These are phyloP conservation scores for Cybosia mesomella DNA, from an alignment of 2,888 invertebrate genomes.

Conservation along the genomic window DNA sequence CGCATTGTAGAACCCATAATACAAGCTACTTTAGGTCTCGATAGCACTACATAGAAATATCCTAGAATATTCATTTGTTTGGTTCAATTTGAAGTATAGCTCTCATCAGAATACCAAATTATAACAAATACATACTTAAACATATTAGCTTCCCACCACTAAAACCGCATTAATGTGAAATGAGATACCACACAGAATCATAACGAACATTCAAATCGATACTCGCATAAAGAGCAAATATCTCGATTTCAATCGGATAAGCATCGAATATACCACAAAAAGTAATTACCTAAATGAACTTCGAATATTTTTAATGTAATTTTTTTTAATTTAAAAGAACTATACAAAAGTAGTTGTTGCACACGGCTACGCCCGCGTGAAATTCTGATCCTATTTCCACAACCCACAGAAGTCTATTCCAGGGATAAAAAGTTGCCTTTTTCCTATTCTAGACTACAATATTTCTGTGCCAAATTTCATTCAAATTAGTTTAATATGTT, in stretches of 20 bases:
- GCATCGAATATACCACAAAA: slow-evolving; percentile 10
- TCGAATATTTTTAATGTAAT: neutral
- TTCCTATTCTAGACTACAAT: too few relatives aligned
- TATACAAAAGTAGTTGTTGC: neutral
- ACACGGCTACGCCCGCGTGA: too few relatives aligned
- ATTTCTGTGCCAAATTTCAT: too few relatives aligned
- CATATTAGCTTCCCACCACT: slow-evolving; percentile 27
- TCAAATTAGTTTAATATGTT: too few relatives aligned
- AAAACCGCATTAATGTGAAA: slow-evolving; percentile 24
- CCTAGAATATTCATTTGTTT: neutral
- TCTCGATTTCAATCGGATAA: slow-evolving; percentile 20
- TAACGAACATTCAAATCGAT: slow-evolving; percentile 27
- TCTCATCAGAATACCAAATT: neutral
- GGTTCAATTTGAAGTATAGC: neutral
- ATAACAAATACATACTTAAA: slow-evolving; percentile 14
- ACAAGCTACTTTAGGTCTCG: too few relatives aligned
- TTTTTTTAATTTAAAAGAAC: neutral
- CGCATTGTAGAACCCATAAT: too few relatives aligned
- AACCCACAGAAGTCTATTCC: too few relatives aligned
- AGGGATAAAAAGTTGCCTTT: too few relatives aligned
- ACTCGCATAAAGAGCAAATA: slow-evolving; percentile 21
- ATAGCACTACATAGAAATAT: too few relatives aligned
- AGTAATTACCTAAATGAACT: slow-evolving; percentile 19
- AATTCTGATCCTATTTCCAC: too few relatives aligned
- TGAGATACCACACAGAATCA: slow-evolving; percentile 25